These are phyloP conservation scores for Adelosebastes latens DNA, from an alignment of 2,797 vertebrate species.

Conservation along the genomic window DNA sequence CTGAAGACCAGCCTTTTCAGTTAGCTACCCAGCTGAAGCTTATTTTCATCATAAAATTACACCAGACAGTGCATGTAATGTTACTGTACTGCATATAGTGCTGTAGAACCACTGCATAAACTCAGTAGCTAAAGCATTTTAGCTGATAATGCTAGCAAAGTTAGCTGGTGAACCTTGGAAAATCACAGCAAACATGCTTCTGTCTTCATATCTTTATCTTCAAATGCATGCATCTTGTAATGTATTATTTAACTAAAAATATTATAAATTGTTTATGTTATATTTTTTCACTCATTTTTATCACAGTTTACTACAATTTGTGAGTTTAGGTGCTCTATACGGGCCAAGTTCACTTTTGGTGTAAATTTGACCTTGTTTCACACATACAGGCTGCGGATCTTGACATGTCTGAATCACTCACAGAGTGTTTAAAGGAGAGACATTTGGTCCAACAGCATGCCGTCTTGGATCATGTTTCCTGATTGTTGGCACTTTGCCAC, in stretches of 20 bases:
- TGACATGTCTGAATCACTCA: background rate
- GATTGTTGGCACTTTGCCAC: slow-evolving; percentile 32
- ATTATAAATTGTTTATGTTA: background rate
- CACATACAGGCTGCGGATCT: background rate
- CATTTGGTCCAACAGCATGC: background rate
- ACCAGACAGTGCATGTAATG: background rate
- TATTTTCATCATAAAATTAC: background rate
- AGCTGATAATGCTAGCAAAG: background rate
- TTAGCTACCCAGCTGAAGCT: background rate
- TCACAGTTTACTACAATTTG: background rate
- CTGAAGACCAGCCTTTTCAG: too few relatives aligned
- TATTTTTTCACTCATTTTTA: background rate
- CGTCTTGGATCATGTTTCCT: slow-evolving; percentile 35
- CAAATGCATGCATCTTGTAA: background rate
- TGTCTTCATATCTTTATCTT: background rate
- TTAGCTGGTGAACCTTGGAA: background rate
- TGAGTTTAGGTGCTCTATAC: background rate
- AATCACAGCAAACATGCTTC: background rate
- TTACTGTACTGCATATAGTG: background rate
- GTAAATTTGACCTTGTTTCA: slow-evolving; percentile 8
- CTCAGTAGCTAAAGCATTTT: background rate
- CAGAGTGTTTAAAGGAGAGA: background rate
- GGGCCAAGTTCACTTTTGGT: background rate
- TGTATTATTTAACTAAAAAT: background rate
- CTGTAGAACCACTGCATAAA: background rate